phyloP scores from a whole-genome alignment of 2,797 vertebrate genomes.

The Prunella strophiata region DNA sequence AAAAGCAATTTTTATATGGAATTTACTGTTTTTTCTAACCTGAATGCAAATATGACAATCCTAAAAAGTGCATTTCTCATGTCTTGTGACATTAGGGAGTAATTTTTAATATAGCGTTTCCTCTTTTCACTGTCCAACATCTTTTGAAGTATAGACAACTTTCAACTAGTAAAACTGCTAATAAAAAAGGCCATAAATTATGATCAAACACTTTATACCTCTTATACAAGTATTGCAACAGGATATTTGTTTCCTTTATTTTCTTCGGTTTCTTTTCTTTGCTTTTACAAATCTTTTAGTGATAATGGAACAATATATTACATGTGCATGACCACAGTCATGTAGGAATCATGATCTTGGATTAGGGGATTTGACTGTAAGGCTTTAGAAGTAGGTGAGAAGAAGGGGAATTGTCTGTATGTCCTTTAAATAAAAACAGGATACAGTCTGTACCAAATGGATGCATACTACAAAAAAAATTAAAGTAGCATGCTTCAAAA shows the following conservation, averaged over 20 bases:
- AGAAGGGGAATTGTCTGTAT: neutral
- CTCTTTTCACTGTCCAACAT: neutral
- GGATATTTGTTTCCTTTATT: neutral
- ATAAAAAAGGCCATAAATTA: neutral
- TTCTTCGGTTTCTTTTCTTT: neutral
- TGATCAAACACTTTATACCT: neutral
- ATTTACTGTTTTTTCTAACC: neutral
- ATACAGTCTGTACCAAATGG: neutral
- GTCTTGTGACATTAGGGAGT: neutral
- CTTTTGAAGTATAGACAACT: neutral
- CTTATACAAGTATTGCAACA: neutral
- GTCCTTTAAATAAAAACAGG: neutral
- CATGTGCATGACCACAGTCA: neutral
- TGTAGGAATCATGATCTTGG: neutral
- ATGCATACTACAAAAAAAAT: neutral
- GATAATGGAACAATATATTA: neutral
- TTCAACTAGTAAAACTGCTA: neutral
- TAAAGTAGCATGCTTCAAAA: neutral
- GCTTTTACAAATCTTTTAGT: neutral
- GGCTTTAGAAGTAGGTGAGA: neutral
- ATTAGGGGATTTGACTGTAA: neutral
- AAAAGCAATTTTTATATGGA: neutral
- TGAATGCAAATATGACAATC: neutral
- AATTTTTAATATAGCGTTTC: neutral
- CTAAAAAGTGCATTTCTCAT: neutral